Percentiles rank a stretch among this genome's conserved stretches.
phyloP scores from a whole-genome alignment of 1,140 invertebrate genomes.

The Colletes gigas region DNA sequence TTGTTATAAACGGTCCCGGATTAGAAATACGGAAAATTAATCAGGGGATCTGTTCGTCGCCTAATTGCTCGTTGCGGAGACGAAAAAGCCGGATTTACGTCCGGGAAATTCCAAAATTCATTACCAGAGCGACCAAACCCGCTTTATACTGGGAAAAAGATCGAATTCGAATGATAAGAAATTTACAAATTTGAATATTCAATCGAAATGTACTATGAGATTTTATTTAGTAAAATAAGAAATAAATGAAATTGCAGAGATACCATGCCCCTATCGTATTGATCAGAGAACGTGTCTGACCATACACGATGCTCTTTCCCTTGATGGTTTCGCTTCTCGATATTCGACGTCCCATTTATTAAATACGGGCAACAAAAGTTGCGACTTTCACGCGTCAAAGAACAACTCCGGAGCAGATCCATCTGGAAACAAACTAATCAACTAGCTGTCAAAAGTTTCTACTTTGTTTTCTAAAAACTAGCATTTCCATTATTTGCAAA shows the following conservation, averaged over 20 bases:
- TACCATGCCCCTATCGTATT: too few relatives aligned
- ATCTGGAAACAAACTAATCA: slow-evolving; percentile 10
- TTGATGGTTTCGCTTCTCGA: too few relatives aligned
- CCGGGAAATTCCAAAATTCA: neutral
- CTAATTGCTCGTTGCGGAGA: neutral
- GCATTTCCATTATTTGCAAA: slow-evolving; percentile 5
- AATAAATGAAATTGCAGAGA: too few relatives aligned
- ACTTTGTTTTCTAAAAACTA: neutral
- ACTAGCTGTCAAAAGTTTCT: slow-evolving; percentile 22
- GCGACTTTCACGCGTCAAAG: neutral
- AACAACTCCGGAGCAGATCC: neutral
- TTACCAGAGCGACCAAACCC: too few relatives aligned
- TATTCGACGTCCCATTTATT: neutral
- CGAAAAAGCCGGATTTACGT: neutral
- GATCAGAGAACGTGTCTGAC: too few relatives aligned
- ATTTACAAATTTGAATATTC: too few relatives aligned
- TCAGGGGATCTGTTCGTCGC: neutral
- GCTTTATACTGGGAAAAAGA: too few relatives aligned
- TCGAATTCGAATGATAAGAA: too few relatives aligned
- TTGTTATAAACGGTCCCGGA: neutral
- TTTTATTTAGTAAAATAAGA: neutral
- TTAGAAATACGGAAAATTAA: neutral
- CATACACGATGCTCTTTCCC: too few relatives aligned
- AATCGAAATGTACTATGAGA: too few relatives aligned
- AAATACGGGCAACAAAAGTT: neutral